phyloP scores from a whole-genome alignment of 2,888 invertebrate genomes.

The Campoletis raptor region DNA sequence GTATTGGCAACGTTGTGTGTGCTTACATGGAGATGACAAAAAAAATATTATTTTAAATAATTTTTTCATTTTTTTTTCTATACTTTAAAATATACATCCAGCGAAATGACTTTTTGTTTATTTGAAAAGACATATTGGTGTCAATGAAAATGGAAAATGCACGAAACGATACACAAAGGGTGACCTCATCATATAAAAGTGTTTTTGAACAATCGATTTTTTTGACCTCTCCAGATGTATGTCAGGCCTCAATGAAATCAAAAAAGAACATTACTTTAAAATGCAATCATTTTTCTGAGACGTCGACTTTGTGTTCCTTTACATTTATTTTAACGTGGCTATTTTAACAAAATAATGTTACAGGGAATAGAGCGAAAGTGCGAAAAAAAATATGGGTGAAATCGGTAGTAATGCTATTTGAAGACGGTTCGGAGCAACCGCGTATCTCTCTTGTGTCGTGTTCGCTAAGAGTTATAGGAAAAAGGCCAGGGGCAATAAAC shows the following conservation, averaged over 20 bases:
- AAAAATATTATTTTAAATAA: too few species aligned
- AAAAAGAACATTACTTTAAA: neutral
- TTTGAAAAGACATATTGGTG: too few species aligned
- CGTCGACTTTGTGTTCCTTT: neutral
- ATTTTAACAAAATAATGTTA: neutral
- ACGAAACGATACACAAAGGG: too few species aligned
- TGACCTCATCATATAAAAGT: too few species aligned
- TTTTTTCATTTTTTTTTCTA: too few species aligned
- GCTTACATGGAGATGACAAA: too few species aligned
- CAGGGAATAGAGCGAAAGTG: neutral
- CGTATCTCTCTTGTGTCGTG: slow-evolving; percentile 40
- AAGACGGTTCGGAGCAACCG: slow-evolving; percentile 12
- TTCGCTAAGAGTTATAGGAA: slow-evolving; percentile 34
- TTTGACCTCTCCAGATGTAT: too few species aligned
- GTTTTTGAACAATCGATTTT: too few species aligned
- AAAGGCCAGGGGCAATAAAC: slow-evolving; percentile 69
- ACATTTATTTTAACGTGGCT: neutral
- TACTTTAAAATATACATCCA: too few species aligned
- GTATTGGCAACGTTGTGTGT: neutral
- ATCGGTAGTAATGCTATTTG: slow-evolving; percentile 36
- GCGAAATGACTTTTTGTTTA: too few species aligned
- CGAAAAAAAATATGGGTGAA: slow-evolving; percentile 17
- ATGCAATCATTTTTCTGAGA: neutral
- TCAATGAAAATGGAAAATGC: too few species aligned
- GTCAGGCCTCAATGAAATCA: neutral